A percentile compares a stretch with the other conserved stretches of the same genome.
Evolutionary conservation across 2,797 vertebrate genomes (phyloP).

Genomic region (Diplodus sargus): DNA sequence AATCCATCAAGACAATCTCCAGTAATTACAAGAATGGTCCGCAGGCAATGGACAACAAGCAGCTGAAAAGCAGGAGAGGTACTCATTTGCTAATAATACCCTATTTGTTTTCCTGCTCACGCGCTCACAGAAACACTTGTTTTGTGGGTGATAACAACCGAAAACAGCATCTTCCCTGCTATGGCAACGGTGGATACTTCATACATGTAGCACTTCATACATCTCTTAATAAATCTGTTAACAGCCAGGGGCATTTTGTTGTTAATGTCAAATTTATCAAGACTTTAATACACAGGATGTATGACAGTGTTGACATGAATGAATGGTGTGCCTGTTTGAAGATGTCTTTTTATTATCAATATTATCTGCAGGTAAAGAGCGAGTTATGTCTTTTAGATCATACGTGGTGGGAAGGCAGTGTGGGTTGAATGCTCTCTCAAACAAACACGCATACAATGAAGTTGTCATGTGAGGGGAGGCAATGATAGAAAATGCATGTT

Average conservation of each 20-base stretch:
- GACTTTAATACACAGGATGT: not conserved
- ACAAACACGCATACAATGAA: conserved; percentile 31
- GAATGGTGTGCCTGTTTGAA: not conserved
- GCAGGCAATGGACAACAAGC: conserved; percentile 17
- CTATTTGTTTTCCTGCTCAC: conserved; percentile 47
- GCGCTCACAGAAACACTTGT: conserved; percentile 14
- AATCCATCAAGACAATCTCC: conserved; percentile 59
- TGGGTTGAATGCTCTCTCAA: conserved; percentile 18
- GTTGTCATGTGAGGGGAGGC: not conserved
- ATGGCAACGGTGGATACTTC: conserved; percentile 41
- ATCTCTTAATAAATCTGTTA: not conserved
- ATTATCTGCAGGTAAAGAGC: not conserved
- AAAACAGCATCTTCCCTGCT: conserved; percentile 1
- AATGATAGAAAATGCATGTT: not conserved
- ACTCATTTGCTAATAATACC: conserved; percentile 55
- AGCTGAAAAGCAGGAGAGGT: conserved; percentile 37
- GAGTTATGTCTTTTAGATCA: not conserved
- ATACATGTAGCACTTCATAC: not conserved
- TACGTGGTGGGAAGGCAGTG: not conserved
- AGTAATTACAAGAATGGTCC: conserved; percentile 51
- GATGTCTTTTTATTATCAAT: not conserved
- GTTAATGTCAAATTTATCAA: not conserved
- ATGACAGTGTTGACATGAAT: not conserved
- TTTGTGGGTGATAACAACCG: conserved; percentile 22
- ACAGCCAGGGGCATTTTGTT: not conserved